These are phyloP conservation scores for Glaucidium brasilianum DNA, from an alignment of 2,113 vertebrate species.

Conservation along the genomic window DNA sequence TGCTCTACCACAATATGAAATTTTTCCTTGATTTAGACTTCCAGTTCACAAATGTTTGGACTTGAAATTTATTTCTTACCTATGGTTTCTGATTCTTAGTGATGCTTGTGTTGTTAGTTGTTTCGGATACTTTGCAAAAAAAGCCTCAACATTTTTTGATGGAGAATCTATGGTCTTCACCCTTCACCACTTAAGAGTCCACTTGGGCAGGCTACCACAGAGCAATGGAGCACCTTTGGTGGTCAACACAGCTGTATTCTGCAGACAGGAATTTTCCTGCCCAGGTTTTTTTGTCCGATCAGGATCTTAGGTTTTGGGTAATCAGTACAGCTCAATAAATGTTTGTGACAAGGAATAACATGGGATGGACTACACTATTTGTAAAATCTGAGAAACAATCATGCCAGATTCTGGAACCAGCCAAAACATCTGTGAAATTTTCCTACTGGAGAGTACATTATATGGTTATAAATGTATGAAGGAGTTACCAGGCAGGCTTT, in stretches of 20 bases:
- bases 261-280: not conserved
- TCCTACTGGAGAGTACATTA: conserved; percentile 16
- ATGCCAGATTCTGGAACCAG: conserved; percentile 6
- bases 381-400: not conserved
- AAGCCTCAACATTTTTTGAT: not conserved
- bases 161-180: not conserved
- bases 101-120: not conserved
- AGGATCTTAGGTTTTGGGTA: not conserved
- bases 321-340: not conserved
- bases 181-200: not conserved
- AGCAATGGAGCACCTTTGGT: not conserved
- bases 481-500: conserved; percentile 34
- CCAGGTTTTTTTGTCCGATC: not conserved
- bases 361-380: not conserved
- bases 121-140: accelerated
- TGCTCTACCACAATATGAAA: no score
- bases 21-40: no score
- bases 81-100: not conserved
- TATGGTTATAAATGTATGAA: not conserved
- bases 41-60: not conserved
- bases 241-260: not conserved
- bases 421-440: conserved; percentile 33
- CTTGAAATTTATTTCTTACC: not conserved
- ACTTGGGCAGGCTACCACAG: not conserved
- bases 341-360: not conserved